Conservation (phyloP, 2,113 vertebrate species). For the Vireo altiloquus region DNA sequence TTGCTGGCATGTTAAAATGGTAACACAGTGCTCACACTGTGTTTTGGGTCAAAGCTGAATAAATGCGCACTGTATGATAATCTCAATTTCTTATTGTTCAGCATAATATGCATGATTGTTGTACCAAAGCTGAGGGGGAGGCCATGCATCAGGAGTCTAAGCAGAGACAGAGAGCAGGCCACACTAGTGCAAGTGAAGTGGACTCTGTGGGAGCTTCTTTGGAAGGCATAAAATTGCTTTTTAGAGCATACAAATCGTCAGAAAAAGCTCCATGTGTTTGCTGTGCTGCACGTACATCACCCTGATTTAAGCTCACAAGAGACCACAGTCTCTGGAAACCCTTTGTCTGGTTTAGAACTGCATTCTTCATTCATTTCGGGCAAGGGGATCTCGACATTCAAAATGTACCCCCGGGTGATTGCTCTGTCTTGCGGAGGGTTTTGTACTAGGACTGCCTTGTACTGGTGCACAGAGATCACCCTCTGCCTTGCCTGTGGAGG, state of each 20-base stretch:
- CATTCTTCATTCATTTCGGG: background rate
- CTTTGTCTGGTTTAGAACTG: background rate
- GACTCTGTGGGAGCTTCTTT: background rate
- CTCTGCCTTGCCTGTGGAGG: background rate
- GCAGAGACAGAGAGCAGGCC: background rate
- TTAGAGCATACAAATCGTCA: background rate
- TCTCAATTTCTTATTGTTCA: background rate
- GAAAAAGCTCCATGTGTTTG: background rate
- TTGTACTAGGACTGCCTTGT: background rate
- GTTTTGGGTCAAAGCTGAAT: background rate
- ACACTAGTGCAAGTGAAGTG: background rate
- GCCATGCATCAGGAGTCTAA: background rate
- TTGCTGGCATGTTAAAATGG: background rate
- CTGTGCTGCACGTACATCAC: background rate
- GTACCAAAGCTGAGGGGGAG: background rate
- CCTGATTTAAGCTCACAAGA: background rate
- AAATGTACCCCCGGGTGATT: background rate
- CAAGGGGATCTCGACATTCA: background rate
- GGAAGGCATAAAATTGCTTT: slow-evolving; percentile 9
- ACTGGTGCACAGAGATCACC: background rate
- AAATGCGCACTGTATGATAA: background rate
- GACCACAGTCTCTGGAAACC: background rate
- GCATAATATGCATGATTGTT: background rate
- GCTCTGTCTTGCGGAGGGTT: background rate
- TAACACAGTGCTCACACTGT: background rate